These are phyloP conservation scores for Brachymystax lenok DNA, from an alignment of 2,797 vertebrate species.

Conservation along the genomic window DNA sequence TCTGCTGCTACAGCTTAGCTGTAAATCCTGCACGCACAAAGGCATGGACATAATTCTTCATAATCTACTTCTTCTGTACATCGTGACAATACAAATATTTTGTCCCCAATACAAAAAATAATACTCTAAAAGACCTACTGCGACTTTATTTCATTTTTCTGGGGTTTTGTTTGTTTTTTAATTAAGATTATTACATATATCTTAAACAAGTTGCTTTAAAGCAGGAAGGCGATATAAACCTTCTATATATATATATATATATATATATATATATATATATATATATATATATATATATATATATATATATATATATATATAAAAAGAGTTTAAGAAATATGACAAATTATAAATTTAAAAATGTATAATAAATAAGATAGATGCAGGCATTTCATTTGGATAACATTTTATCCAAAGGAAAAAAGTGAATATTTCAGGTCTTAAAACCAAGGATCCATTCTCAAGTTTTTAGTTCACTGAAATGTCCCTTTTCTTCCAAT, in stretches of 20 bases:
- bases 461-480: constrained; percentile 56
- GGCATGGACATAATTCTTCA: constrained; percentile 90
- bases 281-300: constrained; percentile 72
- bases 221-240: constrained; percentile 99
- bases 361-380: constrained; percentile 99
- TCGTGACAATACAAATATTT: constrained; percentile 98
- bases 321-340: constrained; percentile 92
- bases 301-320: constrained; percentile 77
- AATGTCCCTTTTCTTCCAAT: constrained; percentile 74
- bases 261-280: constrained; percentile 65
- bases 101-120: constrained; percentile 99
- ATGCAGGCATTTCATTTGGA: constrained; percentile 98
- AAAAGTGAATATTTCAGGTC: constrained; percentile 89
- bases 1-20: constrained; percentile 99
- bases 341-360: constrained; percentile 99
- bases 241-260: constrained; percentile 80
- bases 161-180: constrained; percentile 74
- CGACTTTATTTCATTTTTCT: constrained; percentile 80
- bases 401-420: constrained; percentile 91
- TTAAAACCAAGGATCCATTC: constrained; percentile 82
- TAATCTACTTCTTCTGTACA: constrained; percentile 92
- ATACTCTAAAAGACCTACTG: constrained; percentile 99
- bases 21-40: constrained; percentile 93
- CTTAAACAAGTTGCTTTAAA: constrained; percentile 99
- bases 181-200: constrained; percentile 97